Percentiles rank a stretch among this genome's conserved stretches.
phyloP scores from a whole-genome alignment of 1,140 invertebrate species.

The Drosophila insularis region DNA sequence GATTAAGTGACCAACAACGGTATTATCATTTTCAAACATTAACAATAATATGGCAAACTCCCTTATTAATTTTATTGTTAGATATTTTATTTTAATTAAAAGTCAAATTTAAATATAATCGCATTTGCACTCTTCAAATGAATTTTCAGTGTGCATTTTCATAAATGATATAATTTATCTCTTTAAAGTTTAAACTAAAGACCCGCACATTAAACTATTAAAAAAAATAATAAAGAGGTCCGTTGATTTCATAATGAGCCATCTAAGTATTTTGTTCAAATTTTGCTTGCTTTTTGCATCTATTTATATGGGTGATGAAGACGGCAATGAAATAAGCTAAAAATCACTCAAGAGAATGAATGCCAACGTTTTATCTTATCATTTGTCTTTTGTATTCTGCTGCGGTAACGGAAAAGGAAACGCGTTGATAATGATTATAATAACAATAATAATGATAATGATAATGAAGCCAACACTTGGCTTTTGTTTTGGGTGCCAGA shows the following conservation, averaged over 20 bases:
- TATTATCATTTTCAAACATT: too few relatives aligned
- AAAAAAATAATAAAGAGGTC: neutral
- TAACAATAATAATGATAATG: constrained; percentile 11
- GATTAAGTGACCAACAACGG: neutral
- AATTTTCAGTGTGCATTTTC: too few relatives aligned
- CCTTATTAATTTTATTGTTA: too few relatives aligned
- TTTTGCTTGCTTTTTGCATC: neutral
- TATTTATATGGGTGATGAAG: neutral
- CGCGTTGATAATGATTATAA: constrained; percentile 75
- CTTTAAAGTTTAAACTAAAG: neutral
- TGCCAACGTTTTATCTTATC: constrained; percentile 66
- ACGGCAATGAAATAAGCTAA: constrained; percentile 69
- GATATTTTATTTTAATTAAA: too few relatives aligned
- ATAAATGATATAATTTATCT: neutral
- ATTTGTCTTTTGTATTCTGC: constrained; percentile 51
- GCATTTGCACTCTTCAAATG: too few relatives aligned
- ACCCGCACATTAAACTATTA: neutral
- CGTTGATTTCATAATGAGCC: neutral
- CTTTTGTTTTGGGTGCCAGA: constrained; percentile 68
- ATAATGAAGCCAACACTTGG: constrained; percentile 62
- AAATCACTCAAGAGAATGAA: constrained; percentile 77
- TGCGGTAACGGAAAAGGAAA: constrained; percentile 68
- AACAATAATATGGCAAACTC: too few relatives aligned
- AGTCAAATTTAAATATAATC: too few relatives aligned
- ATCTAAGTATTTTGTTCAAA: neutral